A percentile compares a stretch with the other conserved stretches of the same genome.
Conservation (phyloP, 2,797 vertebrate species). For the Gymnothorax reevesii region DNA sequence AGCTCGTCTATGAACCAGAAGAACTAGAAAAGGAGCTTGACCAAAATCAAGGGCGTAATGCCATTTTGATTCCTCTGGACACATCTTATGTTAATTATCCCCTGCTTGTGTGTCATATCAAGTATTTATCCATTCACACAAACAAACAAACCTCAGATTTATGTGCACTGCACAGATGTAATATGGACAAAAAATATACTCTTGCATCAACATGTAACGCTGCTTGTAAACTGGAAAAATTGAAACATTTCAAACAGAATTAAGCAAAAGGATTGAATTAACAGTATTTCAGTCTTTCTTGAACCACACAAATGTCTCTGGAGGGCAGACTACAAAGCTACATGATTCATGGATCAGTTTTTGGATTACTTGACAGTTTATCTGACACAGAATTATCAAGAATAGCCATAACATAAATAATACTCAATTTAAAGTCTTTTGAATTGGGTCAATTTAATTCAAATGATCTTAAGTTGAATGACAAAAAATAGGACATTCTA, state of each 20-base stretch:
- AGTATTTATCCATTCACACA: not conserved
- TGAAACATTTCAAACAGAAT: not conserved
- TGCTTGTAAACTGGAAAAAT: not conserved
- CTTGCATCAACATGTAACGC: not conserved
- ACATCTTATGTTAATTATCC: not conserved
- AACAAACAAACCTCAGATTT: not conserved
- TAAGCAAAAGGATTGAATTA: not conserved
- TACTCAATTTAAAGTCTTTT: not conserved
- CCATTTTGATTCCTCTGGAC: not conserved
- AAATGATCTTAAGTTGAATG: not conserved
- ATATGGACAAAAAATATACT: not conserved
- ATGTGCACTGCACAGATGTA: not conserved
- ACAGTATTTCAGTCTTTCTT: not conserved
- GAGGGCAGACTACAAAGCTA: not conserved
- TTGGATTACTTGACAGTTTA: not conserved
- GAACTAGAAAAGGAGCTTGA: not conserved
- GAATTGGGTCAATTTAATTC: too few species aligned
- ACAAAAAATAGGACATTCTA: not conserved
- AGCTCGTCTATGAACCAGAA: not conserved
- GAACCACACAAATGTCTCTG: not conserved
- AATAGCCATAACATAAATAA: not conserved
- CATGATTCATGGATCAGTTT: not conserved
- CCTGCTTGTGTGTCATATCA: not conserved
- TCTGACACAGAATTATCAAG: not conserved
- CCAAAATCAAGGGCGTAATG: not conserved